Conservation (phyloP, 2,113 vertebrate species). For the Felis catus region F.catus_Fca126_mat1.0 CM031417.1:74626001-74626500, state of each 20-base stretch:
- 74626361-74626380: neutral
- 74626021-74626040: neutral
- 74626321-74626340: neutral
- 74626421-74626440: neutral
- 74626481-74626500: neutral
- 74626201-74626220: neutral
- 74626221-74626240: neutral
- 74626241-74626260: neutral
- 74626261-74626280: neutral
- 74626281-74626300: neutral
- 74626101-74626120: neutral
- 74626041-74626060: neutral
- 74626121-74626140: neutral
- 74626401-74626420: neutral
- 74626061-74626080: conserved; percentile 9
- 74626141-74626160: neutral
- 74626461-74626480: neutral
- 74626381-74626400: neutral
- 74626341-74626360: neutral
- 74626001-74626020: neutral
- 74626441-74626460: neutral
- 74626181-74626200: neutral
- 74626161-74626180: neutral
- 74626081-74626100: neutral
- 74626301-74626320: neutral